Percentiles rank a stretch among this genome's conserved stretches.
Evolutionary conservation across 1,140 invertebrate species (phyloP).

Genomic region (Carposina sasakii): DNA sequence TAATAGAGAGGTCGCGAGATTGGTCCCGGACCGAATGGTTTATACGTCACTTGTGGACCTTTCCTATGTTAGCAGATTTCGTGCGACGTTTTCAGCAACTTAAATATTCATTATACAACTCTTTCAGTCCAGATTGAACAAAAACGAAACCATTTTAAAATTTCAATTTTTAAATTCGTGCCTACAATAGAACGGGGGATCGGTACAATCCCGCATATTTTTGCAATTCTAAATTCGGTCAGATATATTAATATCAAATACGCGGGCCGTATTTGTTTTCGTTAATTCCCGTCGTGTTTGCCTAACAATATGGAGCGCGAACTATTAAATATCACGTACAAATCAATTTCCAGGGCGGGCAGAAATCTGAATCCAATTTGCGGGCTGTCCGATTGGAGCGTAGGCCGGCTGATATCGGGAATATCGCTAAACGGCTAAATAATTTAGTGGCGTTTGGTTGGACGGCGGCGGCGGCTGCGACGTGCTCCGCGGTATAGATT

Average conservation of each 20-base stretch:
- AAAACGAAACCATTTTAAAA: no score
- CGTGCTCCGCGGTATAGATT: constrained; percentile 5
- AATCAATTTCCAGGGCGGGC: constrained; percentile 65
- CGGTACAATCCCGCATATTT: no score
- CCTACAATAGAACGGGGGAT: no score
- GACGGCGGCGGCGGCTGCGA: constrained; percentile 41
- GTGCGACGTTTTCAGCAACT: constrained; percentile 45
- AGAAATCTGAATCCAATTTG: constrained; percentile 72
- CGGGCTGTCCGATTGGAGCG: constrained; percentile 60
- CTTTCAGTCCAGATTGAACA: constrained; percentile 35
- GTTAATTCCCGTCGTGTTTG: no score
- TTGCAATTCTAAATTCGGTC: no score
- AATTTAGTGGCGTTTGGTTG: constrained; percentile 69
- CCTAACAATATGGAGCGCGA: constrained; percentile 32
- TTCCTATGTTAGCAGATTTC: constrained; percentile 48
- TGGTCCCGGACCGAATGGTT: constrained; percentile 62
- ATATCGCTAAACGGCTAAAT: constrained; percentile 71
- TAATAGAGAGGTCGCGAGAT: constrained; percentile 67
- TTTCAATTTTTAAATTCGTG: no score
- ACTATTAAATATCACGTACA: constrained; percentile 66
- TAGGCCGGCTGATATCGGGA: constrained; percentile 59
- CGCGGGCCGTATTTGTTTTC: no score
- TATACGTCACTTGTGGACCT: constrained; percentile 66
- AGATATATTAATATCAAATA: no score
- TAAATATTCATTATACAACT: constrained; percentile 60